phyloP scores from a whole-genome alignment of 2,113 vertebrate genomes.

The Syrrhaptes paradoxus region DNA sequence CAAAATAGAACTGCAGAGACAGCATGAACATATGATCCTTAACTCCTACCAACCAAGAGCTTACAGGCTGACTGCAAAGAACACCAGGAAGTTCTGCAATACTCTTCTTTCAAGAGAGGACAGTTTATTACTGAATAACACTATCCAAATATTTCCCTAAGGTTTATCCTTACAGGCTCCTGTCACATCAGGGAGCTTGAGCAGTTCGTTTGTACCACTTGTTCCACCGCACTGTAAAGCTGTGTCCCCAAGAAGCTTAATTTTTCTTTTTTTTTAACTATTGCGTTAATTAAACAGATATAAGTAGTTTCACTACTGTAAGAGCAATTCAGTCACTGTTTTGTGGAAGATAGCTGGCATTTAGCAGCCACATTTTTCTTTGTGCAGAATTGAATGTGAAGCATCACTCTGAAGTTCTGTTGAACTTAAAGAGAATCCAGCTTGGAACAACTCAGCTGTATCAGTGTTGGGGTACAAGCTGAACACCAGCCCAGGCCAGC shows the following conservation, averaged over 20 bases:
- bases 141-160: neutral
- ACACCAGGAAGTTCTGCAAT: neutral
- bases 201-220: neutral
- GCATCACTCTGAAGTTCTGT: neutral
- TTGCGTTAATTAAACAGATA: neutral
- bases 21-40: neutral
- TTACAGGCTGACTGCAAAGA: neutral
- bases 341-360: neutral
- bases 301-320: neutral
- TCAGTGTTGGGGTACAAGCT: neutral
- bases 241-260: neutral
- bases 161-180: neutral
- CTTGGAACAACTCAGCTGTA: neutral
- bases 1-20: neutral
- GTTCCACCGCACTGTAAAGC: neutral
- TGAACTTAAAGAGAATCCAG: neutral
- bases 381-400: neutral
- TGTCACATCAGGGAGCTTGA: neutral
- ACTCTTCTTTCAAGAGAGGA: neutral
- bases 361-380: neutral
- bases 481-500: constrained; percentile 15
- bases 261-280: no score
- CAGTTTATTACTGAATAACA: neutral
- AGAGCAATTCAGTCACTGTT: neutral
- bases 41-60: neutral